Evolutionary conservation across 2,888 invertebrate genomes (phyloP).

Genomic region (Agelastica alni): DNA sequence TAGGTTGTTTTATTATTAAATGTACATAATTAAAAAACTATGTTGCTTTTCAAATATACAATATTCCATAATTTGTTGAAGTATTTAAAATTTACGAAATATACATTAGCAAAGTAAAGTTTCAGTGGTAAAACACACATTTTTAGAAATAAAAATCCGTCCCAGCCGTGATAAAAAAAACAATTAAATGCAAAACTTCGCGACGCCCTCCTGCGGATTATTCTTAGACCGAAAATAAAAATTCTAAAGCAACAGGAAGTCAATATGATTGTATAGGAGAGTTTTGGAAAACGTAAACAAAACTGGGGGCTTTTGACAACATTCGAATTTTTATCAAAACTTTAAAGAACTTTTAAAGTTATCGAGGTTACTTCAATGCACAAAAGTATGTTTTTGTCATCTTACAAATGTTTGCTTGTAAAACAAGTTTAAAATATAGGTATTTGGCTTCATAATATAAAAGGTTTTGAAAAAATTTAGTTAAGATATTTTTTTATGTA

Average conservation of each 20-base stretch:
- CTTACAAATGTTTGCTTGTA: too few relatives aligned
- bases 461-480: too few relatives aligned
- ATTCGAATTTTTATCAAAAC: too few relatives aligned
- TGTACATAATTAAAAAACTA: too few relatives aligned
- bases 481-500: too few relatives aligned
- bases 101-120: not conserved
- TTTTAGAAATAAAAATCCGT: slow-evolving; percentile 12
- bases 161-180: slow-evolving; percentile 23
- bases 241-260: slow-evolving; percentile 12
- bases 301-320: not conserved
- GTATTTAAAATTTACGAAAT: not conserved
- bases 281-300: slow-evolving; percentile 5
- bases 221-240: slow-evolving; percentile 14
- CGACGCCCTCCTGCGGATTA: not conserved
- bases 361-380: too few relatives aligned
- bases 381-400: too few relatives aligned
- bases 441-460: too few relatives aligned
- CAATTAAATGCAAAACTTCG: not conserved
- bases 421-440: too few relatives aligned
- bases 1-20: too few relatives aligned
- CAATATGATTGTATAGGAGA: slow-evolving; percentile 12
- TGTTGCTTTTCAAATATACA: slow-evolving; percentile 2
- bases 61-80: slow-evolving; percentile 7
- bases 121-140: too few relatives aligned
- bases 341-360: too few relatives aligned